Base-by-base conservation (phyloP, 2,888 invertebrate species). In the Sclerodermus sp. region DNA sequence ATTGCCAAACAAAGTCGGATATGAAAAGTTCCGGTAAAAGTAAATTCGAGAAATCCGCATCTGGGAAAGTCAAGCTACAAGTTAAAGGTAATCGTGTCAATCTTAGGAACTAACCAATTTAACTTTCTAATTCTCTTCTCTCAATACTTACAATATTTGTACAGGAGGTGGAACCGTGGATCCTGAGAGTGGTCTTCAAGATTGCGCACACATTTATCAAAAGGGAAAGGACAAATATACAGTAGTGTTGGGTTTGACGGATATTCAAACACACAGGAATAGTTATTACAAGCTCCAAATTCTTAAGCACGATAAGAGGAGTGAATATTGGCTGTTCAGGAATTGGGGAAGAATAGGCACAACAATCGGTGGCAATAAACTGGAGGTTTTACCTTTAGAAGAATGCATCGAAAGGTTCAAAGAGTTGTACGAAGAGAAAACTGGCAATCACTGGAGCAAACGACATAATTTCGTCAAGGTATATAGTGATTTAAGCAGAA, bases 291-390 rank as follows among this genome's bases (percentile, higher is more conserved):
- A 97, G 73, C 67, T 99, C 45, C 98, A 99, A 77, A 78, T 97
- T 42, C 80, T 99, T 45, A 85, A 95, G 73, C 79, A 87, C 2
- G 93, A 96, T 71, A 78, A 71, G 1, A 78, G 77, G 15, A 79
- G 82, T 10, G 82, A 79, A 82, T 92, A 80, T 77, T 92, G 88
- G 86, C 71, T 96, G 18, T 96, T 93, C 79, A 86, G 95, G 13
- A 84, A 94, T 0, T 99, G 98, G 98, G 99, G 99, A 10, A 85
- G 98, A 51, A 95, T 97, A 61, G 97, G 98, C 3, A 99, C 98
- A 0, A 90, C 88, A 0, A 91, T 96, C 65, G 98, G 98, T 4
- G 85, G 85, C 13, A 83, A 78, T 18, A 90, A 88, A 71, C 57
- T 87, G 1, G 86, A 88, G 23, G 60, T 72, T 0, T 81, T 80